Evolutionary conservation across 2,888 invertebrate species (phyloP).

Genomic region (Mimumesa dahlbomi): DNA sequence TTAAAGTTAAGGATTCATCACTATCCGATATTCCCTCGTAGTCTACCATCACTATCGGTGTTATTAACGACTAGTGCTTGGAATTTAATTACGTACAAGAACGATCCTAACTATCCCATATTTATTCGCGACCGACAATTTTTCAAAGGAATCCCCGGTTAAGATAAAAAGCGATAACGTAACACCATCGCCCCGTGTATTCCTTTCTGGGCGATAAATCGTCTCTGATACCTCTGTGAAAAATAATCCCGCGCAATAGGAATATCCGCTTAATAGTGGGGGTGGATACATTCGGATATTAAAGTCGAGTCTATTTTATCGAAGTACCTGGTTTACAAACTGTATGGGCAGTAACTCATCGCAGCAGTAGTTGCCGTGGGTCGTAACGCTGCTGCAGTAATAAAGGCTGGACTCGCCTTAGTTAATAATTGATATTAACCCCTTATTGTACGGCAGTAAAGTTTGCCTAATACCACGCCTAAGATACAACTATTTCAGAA

Average conservation of each 20-base stretch:
- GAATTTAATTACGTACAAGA: not conserved
- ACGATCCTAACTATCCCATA: not conserved
- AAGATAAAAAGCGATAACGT: not conserved
- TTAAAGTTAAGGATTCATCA: not conserved
- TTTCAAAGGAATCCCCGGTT: not conserved
- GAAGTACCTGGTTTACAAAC: constrained; percentile 31
- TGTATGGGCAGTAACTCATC: constrained; percentile 29
- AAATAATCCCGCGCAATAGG: constrained; percentile 15
- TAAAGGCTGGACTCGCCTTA: constrained; percentile 25
- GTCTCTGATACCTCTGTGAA: not conserved
- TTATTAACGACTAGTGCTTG: not conserved
- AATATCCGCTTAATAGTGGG: constrained; percentile 34
- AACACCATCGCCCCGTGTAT: not conserved
- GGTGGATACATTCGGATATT: constrained; percentile 31
- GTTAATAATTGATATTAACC: constrained; percentile 30
- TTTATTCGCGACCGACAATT: not conserved
- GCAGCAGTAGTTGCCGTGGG: not conserved
- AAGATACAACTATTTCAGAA: too few species aligned
- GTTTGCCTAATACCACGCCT: not conserved
- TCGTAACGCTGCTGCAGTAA: constrained; percentile 9
- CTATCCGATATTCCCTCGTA: not conserved
- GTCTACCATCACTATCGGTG: too few species aligned
- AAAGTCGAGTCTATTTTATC: constrained; percentile 23
- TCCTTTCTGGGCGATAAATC: constrained; percentile 24
- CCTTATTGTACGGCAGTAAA: too few species aligned